phyloP scores from a whole-genome alignment of 2,113 vertebrate genomes.

The Genyomyrus donnyi region DNA sequence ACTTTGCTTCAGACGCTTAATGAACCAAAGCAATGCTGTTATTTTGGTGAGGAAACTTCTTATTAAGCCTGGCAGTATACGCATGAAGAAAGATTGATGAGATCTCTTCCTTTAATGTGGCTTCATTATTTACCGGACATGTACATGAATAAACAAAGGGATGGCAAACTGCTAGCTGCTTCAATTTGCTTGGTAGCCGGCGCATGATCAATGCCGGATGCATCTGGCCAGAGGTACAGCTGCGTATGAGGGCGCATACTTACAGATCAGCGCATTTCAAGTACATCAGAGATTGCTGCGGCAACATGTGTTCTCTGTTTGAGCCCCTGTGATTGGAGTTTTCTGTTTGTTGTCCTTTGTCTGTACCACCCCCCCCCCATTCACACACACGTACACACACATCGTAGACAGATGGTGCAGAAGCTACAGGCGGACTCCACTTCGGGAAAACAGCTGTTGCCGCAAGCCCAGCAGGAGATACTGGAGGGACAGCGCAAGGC shows the following conservation, averaged over 20 bases:
- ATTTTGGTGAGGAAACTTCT: conserved; percentile 12
- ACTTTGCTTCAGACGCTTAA: conserved; percentile 19
- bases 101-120: conserved; percentile 13
- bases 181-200: conserved; percentile 1
- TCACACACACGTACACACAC: background rate
- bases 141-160: conserved; percentile 16
- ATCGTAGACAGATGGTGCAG: conserved; percentile 34
- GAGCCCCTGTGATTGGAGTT: background rate
- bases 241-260: background rate
- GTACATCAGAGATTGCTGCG: background rate
- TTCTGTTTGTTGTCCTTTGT: background rate
- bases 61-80: conserved; percentile 10
- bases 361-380: background rate
- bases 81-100: conserved; percentile 22
- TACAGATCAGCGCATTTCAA: background rate
- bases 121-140: conserved; percentile 17
- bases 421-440: conserved; percentile 42
- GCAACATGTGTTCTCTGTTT: background rate
- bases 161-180: background rate
- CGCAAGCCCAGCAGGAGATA: conserved; percentile 39
- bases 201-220: background rate
- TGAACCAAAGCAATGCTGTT: conserved; percentile 14
- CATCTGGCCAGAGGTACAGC: background rate
- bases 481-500: conserved; percentile 40
- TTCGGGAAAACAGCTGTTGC: conserved; percentile 35